phyloP scores from a whole-genome alignment of 2,797 vertebrate genomes.

The Mastacembelus armatus region DNA sequence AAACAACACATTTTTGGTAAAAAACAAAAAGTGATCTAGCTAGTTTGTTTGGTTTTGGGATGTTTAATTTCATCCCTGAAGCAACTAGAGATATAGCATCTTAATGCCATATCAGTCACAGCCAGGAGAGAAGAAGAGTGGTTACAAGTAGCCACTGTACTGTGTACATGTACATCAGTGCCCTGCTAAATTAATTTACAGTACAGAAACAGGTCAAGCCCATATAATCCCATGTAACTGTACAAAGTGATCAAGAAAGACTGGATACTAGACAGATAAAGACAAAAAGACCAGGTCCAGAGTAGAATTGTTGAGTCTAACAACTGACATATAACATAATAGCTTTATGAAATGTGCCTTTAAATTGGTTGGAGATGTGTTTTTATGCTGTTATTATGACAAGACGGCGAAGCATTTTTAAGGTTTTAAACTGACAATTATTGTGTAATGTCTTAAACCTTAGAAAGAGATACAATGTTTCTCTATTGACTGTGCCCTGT shows the following conservation, averaged over 20 bases:
- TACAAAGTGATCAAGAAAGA: neutral
- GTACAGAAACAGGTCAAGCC: neutral
- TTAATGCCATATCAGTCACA: neutral
- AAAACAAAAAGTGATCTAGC: no score
- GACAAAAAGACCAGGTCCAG: neutral
- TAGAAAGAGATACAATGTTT: no score
- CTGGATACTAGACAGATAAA: neutral
- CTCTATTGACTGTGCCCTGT: neutral
- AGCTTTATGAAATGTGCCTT: neutral
- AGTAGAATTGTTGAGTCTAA: neutral
- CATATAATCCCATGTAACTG: neutral
- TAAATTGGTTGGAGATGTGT: neutral
- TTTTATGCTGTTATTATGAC: neutral
- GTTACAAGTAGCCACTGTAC: neutral
- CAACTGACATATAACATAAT: neutral
- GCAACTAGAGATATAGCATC: neutral
- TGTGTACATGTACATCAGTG: neutral
- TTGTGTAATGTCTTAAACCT: neutral
- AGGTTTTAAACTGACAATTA: no score
- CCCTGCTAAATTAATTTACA: neutral
- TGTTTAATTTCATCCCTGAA: neutral
- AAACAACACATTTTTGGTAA: conserved; percentile 27
- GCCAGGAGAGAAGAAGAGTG: conserved; percentile 1
- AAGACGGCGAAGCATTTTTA: no score
- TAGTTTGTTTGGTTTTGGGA: neutral